phyloP scores from a whole-genome alignment of 1,140 invertebrate species.

The Tenebrio molitor region DNA sequence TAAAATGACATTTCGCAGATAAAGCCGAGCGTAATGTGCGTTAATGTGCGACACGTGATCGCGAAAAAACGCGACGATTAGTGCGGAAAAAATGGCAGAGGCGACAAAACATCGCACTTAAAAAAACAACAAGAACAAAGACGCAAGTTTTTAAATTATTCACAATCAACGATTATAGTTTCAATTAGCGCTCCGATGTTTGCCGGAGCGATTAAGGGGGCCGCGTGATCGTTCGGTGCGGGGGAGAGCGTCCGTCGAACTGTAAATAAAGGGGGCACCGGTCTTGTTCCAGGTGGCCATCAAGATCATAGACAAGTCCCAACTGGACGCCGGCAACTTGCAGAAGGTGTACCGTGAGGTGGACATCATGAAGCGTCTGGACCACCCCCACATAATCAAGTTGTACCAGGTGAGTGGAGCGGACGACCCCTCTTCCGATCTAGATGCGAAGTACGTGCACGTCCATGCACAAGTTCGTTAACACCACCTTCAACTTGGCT shows the following conservation, averaged over 20 bases:
- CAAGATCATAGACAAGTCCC: constrained; percentile 98
- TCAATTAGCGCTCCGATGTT: background rate
- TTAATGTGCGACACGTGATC: too few species aligned
- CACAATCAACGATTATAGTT: background rate
- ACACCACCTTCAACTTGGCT: constrained; percentile 65
- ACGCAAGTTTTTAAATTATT: background rate
- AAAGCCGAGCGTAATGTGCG: too few species aligned
- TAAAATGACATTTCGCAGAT: background rate
- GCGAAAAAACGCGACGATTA: too few species aligned
- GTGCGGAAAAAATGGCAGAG: too few species aligned
- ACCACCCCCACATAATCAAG: constrained; percentile 97
- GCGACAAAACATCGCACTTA: too few species aligned
- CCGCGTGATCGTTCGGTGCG: too few species aligned
- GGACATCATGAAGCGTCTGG: constrained; percentile 96
- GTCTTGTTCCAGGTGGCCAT: constrained; percentile 90
- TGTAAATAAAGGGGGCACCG: too few species aligned
- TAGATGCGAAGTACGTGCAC: constrained; percentile 23
- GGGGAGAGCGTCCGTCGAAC: too few species aligned
- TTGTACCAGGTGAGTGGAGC: constrained; percentile 89
- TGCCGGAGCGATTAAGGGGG: too few species aligned
- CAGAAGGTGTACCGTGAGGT: constrained; percentile 99
- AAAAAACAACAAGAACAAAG: too few species aligned
- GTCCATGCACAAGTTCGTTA: constrained; percentile 56
- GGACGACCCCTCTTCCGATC: constrained; percentile 4
- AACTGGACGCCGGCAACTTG: constrained; percentile 95